Evolutionary conservation across 1,140 invertebrate species (phyloP).

Genomic region (Drosophila grimshawi): DNA sequence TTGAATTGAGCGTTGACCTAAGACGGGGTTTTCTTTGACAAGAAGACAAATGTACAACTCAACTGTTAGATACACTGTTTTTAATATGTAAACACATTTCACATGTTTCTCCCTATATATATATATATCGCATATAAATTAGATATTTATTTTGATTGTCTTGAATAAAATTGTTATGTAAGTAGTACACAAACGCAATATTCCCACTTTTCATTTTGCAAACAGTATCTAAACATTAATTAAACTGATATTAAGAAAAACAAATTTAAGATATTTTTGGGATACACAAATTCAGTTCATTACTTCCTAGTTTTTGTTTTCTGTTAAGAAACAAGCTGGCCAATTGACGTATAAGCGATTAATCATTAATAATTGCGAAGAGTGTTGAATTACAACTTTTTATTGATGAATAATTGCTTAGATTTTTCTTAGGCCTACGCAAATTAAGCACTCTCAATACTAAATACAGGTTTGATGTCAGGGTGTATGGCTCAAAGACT

Average conservation of each 20-base stretch:
- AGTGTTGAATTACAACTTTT: constrained; percentile 11
- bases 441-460: neutral
- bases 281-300: neutral
- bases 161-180: too few relatives aligned
- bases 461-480: neutral
- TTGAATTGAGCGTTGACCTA: too few relatives aligned
- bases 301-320: constrained; percentile 30
- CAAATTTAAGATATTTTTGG: neutral
- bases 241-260: neutral
- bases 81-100: too few relatives aligned
- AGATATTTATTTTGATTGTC: too few relatives aligned
- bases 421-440: neutral
- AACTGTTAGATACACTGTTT: too few relatives aligned
- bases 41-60: too few relatives aligned
- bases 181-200: too few relatives aligned
- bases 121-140: too few relatives aligned
- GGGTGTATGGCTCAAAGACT: neutral
- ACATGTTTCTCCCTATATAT: too few relatives aligned
- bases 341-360: constrained; percentile 2
- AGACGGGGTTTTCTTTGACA: too few relatives aligned
- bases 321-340: neutral
- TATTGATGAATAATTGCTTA: constrained; percentile 11
- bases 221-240: neutral
- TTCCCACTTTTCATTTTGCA: neutral
- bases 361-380: constrained; percentile 40